Evolutionary conservation across 1,140 invertebrate species (phyloP).

Genomic region (Ips nitidus): DNA sequence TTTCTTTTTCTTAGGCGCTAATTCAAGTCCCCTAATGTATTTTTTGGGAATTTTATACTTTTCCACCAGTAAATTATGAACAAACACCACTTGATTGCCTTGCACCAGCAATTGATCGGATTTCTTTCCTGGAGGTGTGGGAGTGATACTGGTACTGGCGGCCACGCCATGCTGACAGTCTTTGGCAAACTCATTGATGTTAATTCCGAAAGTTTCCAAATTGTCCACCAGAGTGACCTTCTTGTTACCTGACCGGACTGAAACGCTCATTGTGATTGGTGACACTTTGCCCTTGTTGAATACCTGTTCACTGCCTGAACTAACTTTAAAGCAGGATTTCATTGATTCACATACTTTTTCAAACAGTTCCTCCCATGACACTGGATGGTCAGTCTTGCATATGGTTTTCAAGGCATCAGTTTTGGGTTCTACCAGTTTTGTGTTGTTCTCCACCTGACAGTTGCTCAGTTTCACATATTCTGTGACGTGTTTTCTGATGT

Average conservation of each 20-base stretch:
- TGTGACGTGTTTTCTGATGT: constrained; percentile 71
- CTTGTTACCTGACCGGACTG: constrained; percentile 81
- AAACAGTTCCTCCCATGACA: constrained; percentile 75
- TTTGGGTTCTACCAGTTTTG: constrained; percentile 59
- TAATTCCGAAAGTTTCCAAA: constrained; percentile 82
- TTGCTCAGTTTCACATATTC: constrained; percentile 76
- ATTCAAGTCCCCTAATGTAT: constrained; percentile 66
- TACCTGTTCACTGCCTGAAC: constrained; percentile 59
- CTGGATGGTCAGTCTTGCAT: constrained; percentile 52
- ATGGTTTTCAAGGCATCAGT: constrained; percentile 46
- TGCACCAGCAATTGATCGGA: constrained; percentile 82
- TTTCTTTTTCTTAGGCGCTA: constrained; percentile 59
- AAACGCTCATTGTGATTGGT: constrained; percentile 76
- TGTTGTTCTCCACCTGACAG: constrained; percentile 59
- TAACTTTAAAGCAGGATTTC: constrained; percentile 74
- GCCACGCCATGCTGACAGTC: constrained; percentile 82
- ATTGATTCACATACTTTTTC: constrained; percentile 70
- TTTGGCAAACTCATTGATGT: constrained; percentile 75
- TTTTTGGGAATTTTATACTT: constrained; percentile 68
- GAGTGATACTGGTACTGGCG: constrained; percentile 79
- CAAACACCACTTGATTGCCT: constrained; percentile 85
- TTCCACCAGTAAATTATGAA: constrained; percentile 71
- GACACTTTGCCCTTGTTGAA: constrained; percentile 74
- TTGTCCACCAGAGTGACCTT: constrained; percentile 90
- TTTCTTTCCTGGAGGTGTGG: constrained; percentile 69